Base-by-base conservation (phyloP, 2,113 vertebrate genomes). In the Gorsachius goisagi region DNA sequence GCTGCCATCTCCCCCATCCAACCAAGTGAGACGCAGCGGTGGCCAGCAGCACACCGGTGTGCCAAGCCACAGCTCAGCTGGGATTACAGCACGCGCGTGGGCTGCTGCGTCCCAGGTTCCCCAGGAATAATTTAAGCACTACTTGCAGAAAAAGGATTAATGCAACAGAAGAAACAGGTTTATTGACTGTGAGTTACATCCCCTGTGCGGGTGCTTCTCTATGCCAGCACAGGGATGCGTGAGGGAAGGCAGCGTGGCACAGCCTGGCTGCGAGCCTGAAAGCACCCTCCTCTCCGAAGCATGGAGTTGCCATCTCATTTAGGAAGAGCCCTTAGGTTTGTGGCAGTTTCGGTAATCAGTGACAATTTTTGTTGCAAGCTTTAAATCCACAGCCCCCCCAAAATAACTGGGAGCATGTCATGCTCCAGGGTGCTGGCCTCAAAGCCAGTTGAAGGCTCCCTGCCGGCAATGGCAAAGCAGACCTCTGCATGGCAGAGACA, bases 1-100 rank as follows among this genome's bases (percentile, higher is more conserved):
- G 55, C 39, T 49, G 74, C 75, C 56, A 18, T 8, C 9, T 53
- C 41, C 26, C 18, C 4, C 4, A 3, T 2, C 64, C 9, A 5
- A 33, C 11, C 5, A 2, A 44, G 14, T 1, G 4, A 33, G 49
- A 18, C 7, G 9, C 39, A 3, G 53, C 0, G 3, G 6, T 0
- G 14, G 52, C n/a, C 53, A 9, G 22, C 1, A 5, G 37, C 69
- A 58, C 4, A 6, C 37, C 2, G 0, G 22, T 49, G 14, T 49
- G 47, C 62, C 2, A 33, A 68, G 41, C 27, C 15, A 2, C 15
- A 14, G 41, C 52, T 33, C 68, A 15, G 27, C 69, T 47, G 64
- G 56, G 69, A 63, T 73, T 62, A 18, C 53, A 50, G 69, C 49
- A 4, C 35, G 11, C 0, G 30, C 30, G 4, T 37, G 60, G 56